Evolutionary conservation across 2,797 vertebrate genomes (phyloP).

Genomic region (Coilia nasus): DNA sequence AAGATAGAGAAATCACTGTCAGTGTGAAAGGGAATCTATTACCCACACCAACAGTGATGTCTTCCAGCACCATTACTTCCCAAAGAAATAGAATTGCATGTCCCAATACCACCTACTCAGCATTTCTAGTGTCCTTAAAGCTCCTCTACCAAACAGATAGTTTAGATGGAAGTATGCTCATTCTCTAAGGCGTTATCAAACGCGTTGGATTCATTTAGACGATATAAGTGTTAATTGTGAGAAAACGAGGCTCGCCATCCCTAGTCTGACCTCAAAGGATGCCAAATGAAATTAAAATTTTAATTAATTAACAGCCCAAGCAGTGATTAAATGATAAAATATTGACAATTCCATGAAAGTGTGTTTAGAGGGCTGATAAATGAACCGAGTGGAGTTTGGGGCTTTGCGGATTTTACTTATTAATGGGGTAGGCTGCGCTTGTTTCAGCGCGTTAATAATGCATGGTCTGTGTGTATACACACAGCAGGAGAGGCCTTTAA

Average conservation of each 20-base stretch:
- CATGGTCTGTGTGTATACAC: conserved; percentile 65
- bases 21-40: not conserved
- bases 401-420: conserved; percentile 66
- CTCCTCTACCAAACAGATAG: not conserved
- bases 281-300: conserved; percentile 60
- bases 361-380: conserved; percentile 55
- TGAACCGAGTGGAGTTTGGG: conserved; percentile 37
- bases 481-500: conserved; percentile 66
- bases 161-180: not conserved
- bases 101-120: not conserved
- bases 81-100: not conserved
- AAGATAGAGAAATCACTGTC: not conserved
- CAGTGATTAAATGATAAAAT: conserved; percentile 66
- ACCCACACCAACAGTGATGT: not conserved
- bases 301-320: conserved; percentile 63
- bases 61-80: not conserved
- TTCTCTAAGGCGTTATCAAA: not conserved
- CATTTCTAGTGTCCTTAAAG: not conserved
- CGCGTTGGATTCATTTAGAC: not conserved
- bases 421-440: conserved; percentile 66
- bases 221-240: conserved; percentile 1
- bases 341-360: conserved; percentile 72
- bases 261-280: conserved; percentile 53
- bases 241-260: conserved; percentile 10
- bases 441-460: conserved; percentile 69